Conservation (phyloP, 2,888 invertebrate species). For the Ommatoiulus sabulosus region DNA sequence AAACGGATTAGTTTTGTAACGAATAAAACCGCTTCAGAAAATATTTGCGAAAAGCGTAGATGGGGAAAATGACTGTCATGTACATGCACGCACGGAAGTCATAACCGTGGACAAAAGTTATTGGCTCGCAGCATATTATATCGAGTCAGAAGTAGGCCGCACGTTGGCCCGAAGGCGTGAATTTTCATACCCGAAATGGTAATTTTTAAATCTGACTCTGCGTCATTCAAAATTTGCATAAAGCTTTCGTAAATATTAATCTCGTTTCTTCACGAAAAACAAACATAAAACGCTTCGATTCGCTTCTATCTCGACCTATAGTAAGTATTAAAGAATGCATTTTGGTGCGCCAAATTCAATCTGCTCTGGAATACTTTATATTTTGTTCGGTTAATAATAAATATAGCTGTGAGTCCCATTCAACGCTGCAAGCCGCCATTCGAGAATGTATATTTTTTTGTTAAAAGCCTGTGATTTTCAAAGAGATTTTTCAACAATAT, state of each 20-base stretch:
- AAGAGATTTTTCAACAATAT: background rate
- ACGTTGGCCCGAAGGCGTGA: background rate
- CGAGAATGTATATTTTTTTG: too few relatives aligned
- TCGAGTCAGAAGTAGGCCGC: background rate
- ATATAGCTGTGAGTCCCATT: too few relatives aligned
- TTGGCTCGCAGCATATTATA: background rate
- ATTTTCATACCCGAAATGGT: background rate
- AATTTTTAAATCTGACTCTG: background rate
- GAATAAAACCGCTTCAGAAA: slow-evolving; percentile 2
- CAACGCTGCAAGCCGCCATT: background rate
- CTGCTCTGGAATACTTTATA: background rate
- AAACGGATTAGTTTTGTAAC: slow-evolving; percentile 34
- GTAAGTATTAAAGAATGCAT: background rate
- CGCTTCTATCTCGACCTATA: background rate
- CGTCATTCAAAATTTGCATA: background rate
- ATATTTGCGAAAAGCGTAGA: background rate
- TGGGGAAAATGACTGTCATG: background rate
- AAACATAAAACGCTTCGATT: background rate
- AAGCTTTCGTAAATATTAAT: slow-evolving; percentile 34
- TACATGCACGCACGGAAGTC: background rate
- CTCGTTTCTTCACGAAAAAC: background rate
- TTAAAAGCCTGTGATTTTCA: background rate
- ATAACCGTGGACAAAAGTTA: background rate
- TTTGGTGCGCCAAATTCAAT: too few relatives aligned
- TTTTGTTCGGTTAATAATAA: too few relatives aligned